Conservation (phyloP, 2,888 invertebrate species). For the Litoditis marina region DNA sequence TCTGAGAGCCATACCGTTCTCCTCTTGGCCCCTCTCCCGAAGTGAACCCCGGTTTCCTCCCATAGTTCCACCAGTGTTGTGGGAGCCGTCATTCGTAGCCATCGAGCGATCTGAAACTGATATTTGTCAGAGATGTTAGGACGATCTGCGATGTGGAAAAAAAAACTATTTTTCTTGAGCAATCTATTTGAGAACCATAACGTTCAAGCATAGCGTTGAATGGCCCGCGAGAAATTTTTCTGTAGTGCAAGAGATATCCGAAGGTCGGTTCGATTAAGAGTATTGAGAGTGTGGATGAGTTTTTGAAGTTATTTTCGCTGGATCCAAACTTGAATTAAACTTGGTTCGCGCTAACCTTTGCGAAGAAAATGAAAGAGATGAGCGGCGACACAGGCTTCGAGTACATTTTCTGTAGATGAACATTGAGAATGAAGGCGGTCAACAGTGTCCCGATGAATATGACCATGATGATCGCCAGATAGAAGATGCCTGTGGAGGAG, state of each 20-base stretch:
- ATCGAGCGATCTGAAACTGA: constrained; percentile 43
- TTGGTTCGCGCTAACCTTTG: constrained; percentile 50
- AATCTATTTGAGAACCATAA: too few species aligned
- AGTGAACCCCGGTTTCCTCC: constrained; percentile 45
- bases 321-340: background rate
- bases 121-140: too few species aligned
- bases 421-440: constrained; percentile 60
- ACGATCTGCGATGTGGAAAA: too few species aligned
- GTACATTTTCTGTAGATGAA: constrained; percentile 59
- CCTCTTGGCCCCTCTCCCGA: constrained; percentile 24
- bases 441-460: constrained; percentile 61
- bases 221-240: too few species aligned
- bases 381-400: constrained; percentile 57
- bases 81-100: constrained; percentile 54
- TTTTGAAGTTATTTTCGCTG: background rate
- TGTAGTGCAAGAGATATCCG: background rate
- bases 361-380: constrained; percentile 56
- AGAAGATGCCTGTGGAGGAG: constrained; percentile 50
- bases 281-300: too few species aligned
- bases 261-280: too few species aligned
- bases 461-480: constrained; percentile 58
- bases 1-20: too few species aligned
- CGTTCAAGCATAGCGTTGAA: too few species aligned
- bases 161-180: too few species aligned
- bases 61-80: constrained; percentile 57